phyloP scores from a whole-genome alignment of 2,113 vertebrate genomes.

The Suncus etruscus region DNA sequence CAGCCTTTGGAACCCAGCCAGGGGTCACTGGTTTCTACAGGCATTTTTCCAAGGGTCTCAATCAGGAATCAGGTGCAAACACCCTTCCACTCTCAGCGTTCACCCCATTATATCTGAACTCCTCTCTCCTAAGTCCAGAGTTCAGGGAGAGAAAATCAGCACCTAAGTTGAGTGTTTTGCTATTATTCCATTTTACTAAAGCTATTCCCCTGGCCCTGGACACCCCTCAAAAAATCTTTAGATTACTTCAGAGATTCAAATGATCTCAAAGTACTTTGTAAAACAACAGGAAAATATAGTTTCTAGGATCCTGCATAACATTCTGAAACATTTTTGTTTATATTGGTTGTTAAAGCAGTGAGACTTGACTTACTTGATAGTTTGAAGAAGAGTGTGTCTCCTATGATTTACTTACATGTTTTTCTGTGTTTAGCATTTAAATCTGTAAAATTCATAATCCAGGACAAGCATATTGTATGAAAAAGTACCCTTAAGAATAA shows the following conservation, averaged over 20 bases:
- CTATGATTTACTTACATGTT: slow-evolving; percentile 34
- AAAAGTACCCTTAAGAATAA: slow-evolving; percentile 3
- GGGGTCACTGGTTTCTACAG: background rate
- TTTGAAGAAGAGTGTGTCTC: background rate
- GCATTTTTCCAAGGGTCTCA: background rate
- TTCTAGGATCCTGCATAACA: no score
- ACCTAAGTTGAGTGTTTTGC: background rate
- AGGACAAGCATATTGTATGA: background rate
- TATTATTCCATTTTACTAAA: slow-evolving; percentile 69
- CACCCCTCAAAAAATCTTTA: rapidly evolving
- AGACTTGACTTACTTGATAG: slow-evolving; percentile 32
- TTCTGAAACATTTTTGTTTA: background rate
- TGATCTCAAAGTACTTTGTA: slow-evolving; percentile 32
- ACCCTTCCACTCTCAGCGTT: background rate
- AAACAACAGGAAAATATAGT: no score
- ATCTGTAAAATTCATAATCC: slow-evolving; percentile 12
- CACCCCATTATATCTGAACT: background rate
- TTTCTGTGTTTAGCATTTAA: slow-evolving; percentile 42
- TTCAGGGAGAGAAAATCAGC: background rate
- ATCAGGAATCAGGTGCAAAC: background rate
- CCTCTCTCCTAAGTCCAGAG: background rate
- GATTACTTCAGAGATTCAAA: slow-evolving; percentile 62
- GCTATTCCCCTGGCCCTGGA: no score
- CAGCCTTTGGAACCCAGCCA: background rate
- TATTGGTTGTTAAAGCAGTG: background rate